These are phyloP conservation scores for Zapus hudsonius DNA, from an alignment of 2,113 vertebrate genomes.

Conservation along the genomic window DNA sequence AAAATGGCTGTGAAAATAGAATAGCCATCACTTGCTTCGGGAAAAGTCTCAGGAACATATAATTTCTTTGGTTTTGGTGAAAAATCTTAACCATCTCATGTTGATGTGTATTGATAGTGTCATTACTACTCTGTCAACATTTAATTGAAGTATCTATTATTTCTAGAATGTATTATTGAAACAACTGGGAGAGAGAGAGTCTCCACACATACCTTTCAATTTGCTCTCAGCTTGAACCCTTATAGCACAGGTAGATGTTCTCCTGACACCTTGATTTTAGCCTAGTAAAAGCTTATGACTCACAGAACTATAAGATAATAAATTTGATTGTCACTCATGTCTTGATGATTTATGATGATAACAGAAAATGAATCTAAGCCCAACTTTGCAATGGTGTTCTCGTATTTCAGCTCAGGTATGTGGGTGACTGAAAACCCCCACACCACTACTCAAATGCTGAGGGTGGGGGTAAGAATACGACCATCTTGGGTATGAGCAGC, in stretches of 20 bases:
- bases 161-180: constrained; percentile 14
- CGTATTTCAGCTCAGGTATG: constrained; percentile 20
- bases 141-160: not conserved
- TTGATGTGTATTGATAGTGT: not conserved
- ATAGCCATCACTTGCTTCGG: not conserved
- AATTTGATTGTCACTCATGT: not conserved
- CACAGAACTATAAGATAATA: not conserved
- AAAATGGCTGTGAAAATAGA: not conserved
- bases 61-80: not conserved
- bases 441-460: not conserved
- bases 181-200: not conserved
- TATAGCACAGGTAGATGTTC: not conserved
- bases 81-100: not conserved
- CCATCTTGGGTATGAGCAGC: constrained; percentile 58
- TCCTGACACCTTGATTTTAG: not conserved
- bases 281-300: not conserved
- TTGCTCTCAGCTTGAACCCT: not conserved
- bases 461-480: not conserved
- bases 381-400: constrained; percentile 22
- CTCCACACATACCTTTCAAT: not conserved
- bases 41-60: not conserved
- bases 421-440: constrained; percentile 26
- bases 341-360: not conserved
- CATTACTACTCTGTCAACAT: not conserved
- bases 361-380: not conserved